Evolutionary conservation across 2,797 vertebrate species (phyloP).

Genomic region (Euphonia xanthogaster): DNA sequence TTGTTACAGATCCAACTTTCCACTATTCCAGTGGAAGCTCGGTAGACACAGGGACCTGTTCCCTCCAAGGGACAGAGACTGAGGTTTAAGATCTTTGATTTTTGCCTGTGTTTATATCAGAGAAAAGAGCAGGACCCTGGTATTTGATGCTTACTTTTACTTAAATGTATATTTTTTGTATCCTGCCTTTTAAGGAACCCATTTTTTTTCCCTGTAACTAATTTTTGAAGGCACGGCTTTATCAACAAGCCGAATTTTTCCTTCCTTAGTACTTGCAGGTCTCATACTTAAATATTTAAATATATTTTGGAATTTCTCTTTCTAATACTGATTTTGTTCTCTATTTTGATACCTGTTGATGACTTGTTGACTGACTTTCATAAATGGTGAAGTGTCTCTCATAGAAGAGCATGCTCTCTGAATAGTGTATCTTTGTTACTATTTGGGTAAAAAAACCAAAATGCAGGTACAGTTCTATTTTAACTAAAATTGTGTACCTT

Average conservation of each 20-base stretch:
- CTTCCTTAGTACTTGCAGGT: neutral
- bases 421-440: neutral
- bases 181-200: neutral
- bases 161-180: fast-evolving
- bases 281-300: neutral
- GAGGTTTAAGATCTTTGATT: neutral
- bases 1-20: slow-evolving; percentile 49
- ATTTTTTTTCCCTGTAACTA: fast-evolving
- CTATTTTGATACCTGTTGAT: neutral
- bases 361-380: neutral
- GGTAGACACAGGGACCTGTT: neutral
- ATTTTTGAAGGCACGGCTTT: neutral
- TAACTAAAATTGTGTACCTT: neutral
- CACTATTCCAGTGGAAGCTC: neutral
- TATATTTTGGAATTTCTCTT: neutral
- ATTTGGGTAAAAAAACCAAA: neutral
- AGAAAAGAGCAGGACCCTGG: neutral
- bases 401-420: fast-evolving
- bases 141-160: neutral
- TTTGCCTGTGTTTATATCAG: neutral
- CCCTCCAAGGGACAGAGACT: neutral
- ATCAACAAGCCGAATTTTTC: neutral
- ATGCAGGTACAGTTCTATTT: fast-evolving
- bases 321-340: neutral
- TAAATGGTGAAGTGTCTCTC: neutral